A percentile compares a stretch with the other conserved stretches of the same genome.
These are phyloP conservation scores for Metallyticus violacea DNA, from an alignment of 2,888 invertebrate species.

Conservation along the genomic window DNA sequence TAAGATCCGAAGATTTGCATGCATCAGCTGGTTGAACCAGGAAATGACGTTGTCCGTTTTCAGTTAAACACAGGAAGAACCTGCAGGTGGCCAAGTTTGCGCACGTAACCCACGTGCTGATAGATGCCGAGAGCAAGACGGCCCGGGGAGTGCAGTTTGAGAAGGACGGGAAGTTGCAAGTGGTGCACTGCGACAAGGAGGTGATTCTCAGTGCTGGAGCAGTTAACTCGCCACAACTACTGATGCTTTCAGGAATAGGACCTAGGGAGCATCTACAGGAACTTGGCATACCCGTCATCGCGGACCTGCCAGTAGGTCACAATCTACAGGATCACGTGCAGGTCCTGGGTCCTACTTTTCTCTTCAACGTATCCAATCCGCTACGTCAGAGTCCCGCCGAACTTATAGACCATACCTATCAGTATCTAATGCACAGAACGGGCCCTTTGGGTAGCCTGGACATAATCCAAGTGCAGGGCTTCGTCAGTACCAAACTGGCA, in stretches of 20 bases:
- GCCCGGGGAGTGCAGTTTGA: slow-evolving; percentile 79
- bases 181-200: slow-evolving; percentile 73
- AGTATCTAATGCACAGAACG: slow-evolving; percentile 71
- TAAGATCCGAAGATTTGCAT: too few relatives aligned
- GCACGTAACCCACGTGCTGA: slow-evolving; percentile 71
- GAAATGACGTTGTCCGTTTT: too few relatives aligned
- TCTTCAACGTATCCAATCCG: slow-evolving; percentile 67
- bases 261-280: slow-evolving; percentile 55
- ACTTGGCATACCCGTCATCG: slow-evolving; percentile 13
- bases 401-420: slow-evolving; percentile 70
- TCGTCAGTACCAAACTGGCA: slow-evolving; percentile 80
- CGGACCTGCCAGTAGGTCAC: slow-evolving; percentile 20
- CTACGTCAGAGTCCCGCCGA: slow-evolving; percentile 69
- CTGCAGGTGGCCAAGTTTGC: slow-evolving; percentile 78
- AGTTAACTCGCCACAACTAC: slow-evolving; percentile 87
- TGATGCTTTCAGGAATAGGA: slow-evolving; percentile 91
- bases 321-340: slow-evolving; percentile 88
- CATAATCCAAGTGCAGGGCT: slow-evolving; percentile 54
- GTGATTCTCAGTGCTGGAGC: slow-evolving; percentile 89
- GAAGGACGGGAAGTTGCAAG: slow-evolving; percentile 66
- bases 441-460: slow-evolving; percentile 51
- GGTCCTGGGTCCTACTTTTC: slow-evolving; percentile 78
- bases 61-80: slow-evolving; percentile 71
- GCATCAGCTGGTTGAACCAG: too few relatives aligned
- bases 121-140: slow-evolving; percentile 69